These are phyloP conservation scores for Drosophila repletoides DNA, from an alignment of 1,140 invertebrate species.

Conservation along the genomic window DNA sequence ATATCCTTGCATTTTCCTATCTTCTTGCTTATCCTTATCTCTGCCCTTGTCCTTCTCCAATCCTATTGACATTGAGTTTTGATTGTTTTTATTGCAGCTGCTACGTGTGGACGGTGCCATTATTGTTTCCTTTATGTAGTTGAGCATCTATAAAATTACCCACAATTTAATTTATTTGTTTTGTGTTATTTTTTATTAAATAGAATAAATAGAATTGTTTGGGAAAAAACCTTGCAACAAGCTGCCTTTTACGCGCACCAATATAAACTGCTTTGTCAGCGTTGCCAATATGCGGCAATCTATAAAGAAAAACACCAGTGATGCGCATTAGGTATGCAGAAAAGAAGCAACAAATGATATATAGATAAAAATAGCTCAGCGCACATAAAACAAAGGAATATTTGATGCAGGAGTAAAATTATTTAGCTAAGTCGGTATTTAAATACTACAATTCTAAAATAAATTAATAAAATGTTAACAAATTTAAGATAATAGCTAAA, in stretches of 20 bases:
- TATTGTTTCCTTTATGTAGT: slow-evolving; percentile 68
- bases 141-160: slow-evolving; percentile 71
- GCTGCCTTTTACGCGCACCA: slow-evolving; percentile 58
- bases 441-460: no score
- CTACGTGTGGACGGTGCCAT: slow-evolving; percentile 75
- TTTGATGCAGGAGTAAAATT: no score
- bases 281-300: slow-evolving; percentile 24
- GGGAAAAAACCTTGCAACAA: slow-evolving; percentile 62
- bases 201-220: slow-evolving; percentile 2
- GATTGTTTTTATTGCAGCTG: slow-evolving; percentile 25
- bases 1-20: slow-evolving; percentile 87
- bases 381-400: no score
- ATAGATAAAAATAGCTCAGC: background rate
- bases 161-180: background rate
- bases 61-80: slow-evolving; percentile 9
- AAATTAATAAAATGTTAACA: background rate
- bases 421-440: no score
- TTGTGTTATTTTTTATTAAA: background rate
- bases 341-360: background rate
- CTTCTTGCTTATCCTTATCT: slow-evolving; percentile 1
- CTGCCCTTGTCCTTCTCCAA: slow-evolving; percentile 20
- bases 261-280: slow-evolving; percentile 37
- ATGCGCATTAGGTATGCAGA: background rate
- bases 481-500: background rate
- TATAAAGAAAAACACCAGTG: background rate